These are phyloP conservation scores for Phengaris arion DNA, from an alignment of 2,888 invertebrate genomes.

Conservation along the genomic window DNA sequence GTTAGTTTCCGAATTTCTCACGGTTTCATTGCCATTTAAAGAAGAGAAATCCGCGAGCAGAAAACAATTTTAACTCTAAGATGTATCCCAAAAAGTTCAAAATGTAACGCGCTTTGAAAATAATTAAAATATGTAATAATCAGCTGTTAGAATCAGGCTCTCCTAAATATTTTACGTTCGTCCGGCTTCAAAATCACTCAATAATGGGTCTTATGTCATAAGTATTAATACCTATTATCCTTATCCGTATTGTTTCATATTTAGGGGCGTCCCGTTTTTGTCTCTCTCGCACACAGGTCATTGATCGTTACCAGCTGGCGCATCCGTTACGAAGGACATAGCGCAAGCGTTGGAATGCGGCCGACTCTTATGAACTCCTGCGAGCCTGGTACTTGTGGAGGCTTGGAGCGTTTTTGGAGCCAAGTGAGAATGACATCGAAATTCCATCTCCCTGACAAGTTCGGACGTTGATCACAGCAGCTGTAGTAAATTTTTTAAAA, in stretches of 20 bases:
- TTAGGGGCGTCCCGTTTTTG: conserved; percentile 57
- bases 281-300: conserved; percentile 62
- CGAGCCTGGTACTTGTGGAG: conserved; percentile 66
- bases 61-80: conserved; percentile 5
- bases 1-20: conserved; percentile 79
- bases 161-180: conserved; percentile 52
- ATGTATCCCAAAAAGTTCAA: not conserved
- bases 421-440: conserved; percentile 30
- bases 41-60: not conserved
- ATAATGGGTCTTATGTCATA: conserved; percentile 31
- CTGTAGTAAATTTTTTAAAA: too few species aligned
- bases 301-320: conserved; percentile 51
- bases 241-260: not conserved
- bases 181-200: conserved; percentile 39
- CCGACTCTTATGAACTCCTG: conserved; percentile 50
- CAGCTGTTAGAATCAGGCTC: conserved; percentile 32
- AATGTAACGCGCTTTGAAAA: not conserved
- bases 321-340: conserved; percentile 57
- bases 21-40: conserved; percentile 65
- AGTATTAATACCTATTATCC: conserved; percentile 36
- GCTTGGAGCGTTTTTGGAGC: conserved; percentile 51
- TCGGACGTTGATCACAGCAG: not conserved
- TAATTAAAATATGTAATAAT: conserved; percentile 26
- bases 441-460: conserved; percentile 1
- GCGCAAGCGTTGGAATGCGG: conserved; percentile 55